Evolutionary conservation across 2,888 invertebrate species (phyloP).

Genomic region (Mythimna impura): DNA sequence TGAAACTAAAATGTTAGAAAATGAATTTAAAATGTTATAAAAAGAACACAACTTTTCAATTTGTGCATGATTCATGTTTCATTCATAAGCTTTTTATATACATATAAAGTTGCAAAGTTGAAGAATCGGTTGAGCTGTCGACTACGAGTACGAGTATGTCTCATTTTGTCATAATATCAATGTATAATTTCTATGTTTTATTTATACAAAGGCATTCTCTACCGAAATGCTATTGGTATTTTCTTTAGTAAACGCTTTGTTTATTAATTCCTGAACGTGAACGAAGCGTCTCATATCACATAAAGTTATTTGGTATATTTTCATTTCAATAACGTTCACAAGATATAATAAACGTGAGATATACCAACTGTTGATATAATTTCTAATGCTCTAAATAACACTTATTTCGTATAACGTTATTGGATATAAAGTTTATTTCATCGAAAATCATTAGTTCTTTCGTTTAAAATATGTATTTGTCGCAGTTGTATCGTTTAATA

Average conservation of each 20-base stretch:
- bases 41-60: neutral
- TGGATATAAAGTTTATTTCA: too few species aligned
- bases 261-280: neutral
- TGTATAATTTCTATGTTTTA: neutral
- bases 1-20: neutral
- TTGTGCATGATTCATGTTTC: neutral
- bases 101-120: neutral
- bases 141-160: too few species aligned
- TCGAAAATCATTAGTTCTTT: too few species aligned
- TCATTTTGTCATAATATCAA: neutral
- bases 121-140: neutral
- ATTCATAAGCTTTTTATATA: neutral
- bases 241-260: neutral
- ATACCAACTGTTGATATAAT: too few species aligned
- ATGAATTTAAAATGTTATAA: neutral
- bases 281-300: too few species aligned
- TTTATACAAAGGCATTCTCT: neutral
- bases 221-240: neutral
- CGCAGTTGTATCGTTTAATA: too few species aligned
- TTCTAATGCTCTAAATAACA: too few species aligned
- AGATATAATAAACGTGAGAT: too few species aligned
- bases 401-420: too few species aligned
- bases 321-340: too few species aligned
- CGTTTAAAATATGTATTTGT: too few species aligned
- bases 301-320: too few species aligned